Evolutionary conservation across 2,113 vertebrate species (phyloP), one percentile per base, ranked within the genome.

Genomic region (Nettapus auritus): DNA sequence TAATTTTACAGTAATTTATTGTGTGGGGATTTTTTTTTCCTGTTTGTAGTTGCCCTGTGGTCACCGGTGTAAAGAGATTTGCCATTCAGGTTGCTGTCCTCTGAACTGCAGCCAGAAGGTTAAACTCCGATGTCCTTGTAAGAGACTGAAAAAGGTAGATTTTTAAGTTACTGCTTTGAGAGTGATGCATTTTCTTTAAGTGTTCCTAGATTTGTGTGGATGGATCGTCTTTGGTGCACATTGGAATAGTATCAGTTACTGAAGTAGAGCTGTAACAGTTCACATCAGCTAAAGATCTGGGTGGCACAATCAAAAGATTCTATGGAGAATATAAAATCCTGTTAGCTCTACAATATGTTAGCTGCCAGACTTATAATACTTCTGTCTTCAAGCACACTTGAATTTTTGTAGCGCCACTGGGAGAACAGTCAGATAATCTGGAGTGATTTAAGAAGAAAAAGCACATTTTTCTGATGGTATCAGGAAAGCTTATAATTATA

Each of bases 61-160:
- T 64, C 99, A 99, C 94, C 98, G 99, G 63, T 99, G 99, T 97
- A 99, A 99, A 93, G 98, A 98, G 95, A 87, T 98, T 74, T 99
- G 99, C 93, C 99, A 99, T 95, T 97, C 98, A 33, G 99, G 98
- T 53, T 96, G 92, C 68, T 99, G 99, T 96, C 98, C 97, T 83
- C 97, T 97, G 86, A 98, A 96, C 70, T 99, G 99, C 96, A 98
- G 96, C 86, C 99, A 99, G 97, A 99, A 98, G 94, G 99, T 99
- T 78, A 99, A 99, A 94, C 96, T 99, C 68, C 97, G 98, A 52
- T 99, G 99, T 96, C 98, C 99, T 70, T 99, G 99, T 96, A 99
- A 98, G 93, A 99, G 99, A 95, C 98, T 99, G 69, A 99, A 98
- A 96, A 99, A 99, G 99, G 99, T 99, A 97, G 78, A 60, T 93